These are phyloP conservation scores for Acronicta leporina DNA, from an alignment of 2,888 invertebrate genomes.

Conservation along the genomic window DNA sequence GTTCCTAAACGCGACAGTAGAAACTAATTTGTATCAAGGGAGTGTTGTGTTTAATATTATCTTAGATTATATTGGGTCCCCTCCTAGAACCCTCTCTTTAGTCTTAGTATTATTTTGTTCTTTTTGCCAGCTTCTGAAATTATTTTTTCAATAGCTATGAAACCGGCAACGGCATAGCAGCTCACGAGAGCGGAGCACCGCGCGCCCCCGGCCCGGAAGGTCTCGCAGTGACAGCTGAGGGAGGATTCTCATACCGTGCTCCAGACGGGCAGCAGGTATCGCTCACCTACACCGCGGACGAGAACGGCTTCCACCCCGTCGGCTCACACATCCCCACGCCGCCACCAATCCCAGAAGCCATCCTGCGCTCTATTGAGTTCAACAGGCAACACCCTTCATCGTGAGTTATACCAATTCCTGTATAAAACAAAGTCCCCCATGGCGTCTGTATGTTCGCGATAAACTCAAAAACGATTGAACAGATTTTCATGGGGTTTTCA, in stretches of 20 bases:
- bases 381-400: constrained; percentile 76
- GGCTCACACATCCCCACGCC: constrained; percentile 89
- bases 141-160: constrained; percentile 79
- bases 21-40: too few species aligned
- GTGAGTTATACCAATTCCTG: constrained; percentile 60
- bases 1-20: too few species aligned
- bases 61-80: too few species aligned
- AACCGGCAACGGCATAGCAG: constrained; percentile 90
- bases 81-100: too few species aligned
- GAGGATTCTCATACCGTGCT: constrained; percentile 90
- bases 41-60: too few species aligned
- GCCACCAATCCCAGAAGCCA: constrained; percentile 88
- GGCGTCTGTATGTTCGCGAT: too few species aligned
- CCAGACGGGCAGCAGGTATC: constrained; percentile 90
- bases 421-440: too few species aligned
- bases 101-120: too few species aligned
- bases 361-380: constrained; percentile 81
- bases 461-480: too few species aligned
- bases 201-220: constrained; percentile 85
- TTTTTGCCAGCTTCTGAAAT: too few species aligned
- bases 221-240: constrained; percentile 88
- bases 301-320: constrained; percentile 91
- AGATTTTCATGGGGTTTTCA: too few species aligned
- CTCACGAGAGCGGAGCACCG: constrained; percentile 87
- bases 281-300: constrained; percentile 91